Percentiles rank a stretch among this genome's conserved stretches.
Conservation (phyloP, 1,140 invertebrate species). For the Amphibalanus amphitrite region DNA sequence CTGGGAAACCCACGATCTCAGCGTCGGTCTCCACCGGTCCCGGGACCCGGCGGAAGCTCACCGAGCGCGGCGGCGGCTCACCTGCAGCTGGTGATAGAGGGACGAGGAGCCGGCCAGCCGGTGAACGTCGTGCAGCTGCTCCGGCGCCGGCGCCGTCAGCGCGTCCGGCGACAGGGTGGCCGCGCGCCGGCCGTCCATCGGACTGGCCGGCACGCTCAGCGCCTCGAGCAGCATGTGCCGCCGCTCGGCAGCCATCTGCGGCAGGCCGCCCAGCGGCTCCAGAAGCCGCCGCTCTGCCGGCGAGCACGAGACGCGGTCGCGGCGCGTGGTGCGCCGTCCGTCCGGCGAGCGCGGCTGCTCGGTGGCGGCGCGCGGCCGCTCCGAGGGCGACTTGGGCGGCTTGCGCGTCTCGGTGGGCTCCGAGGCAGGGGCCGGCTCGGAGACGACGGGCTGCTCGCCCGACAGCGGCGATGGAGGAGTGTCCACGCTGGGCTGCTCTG, state of each 20-base stretch:
- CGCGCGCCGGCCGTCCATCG: neutral
- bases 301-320: neutral
- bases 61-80: no score
- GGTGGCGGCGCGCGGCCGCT: neutral
- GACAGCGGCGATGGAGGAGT: neutral
- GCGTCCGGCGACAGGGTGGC: neutral
- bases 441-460: neutral
- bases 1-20: no score
- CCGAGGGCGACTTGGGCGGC: conserved; percentile 1
- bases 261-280: neutral
- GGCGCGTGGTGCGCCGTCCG: no score
- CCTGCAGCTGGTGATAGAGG: neutral
- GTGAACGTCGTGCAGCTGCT: neutral
- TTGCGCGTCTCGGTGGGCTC: neutral
- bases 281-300: neutral
- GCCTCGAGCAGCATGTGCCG: neutral
- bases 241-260: neutral
- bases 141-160: neutral
- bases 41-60: no score
- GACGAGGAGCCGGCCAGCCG: neutral
- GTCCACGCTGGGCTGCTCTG: neutral
- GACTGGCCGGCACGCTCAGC: neutral
- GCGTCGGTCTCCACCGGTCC: no score
- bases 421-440: no score
- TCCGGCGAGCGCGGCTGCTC: neutral